Evolutionary conservation across 2,113 vertebrate genomes (phyloP).

Genomic region (Syrmaticus mikado): DNA sequence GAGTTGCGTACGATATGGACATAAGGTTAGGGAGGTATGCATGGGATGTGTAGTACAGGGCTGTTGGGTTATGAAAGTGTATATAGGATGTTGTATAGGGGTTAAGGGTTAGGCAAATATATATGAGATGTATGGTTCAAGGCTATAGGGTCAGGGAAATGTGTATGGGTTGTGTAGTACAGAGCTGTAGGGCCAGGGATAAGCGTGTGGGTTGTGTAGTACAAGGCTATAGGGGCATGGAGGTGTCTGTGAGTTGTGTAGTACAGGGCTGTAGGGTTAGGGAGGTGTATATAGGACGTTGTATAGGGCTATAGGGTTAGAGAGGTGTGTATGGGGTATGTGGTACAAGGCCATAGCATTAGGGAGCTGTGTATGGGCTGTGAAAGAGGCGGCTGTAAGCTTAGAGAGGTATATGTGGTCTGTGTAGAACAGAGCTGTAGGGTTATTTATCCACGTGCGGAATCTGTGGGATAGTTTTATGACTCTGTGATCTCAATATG

Average conservation of each 20-base stretch:
- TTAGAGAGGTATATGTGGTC: too few species aligned
- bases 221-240: neutral
- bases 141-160: neutral
- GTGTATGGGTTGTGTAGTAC: neutral
- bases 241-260: too few species aligned
- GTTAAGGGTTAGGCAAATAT: accelerated
- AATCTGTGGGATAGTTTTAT: neutral
- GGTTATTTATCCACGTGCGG: neutral
- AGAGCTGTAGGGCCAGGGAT: too few species aligned
- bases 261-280: neutral
- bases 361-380: neutral
- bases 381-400: neutral
- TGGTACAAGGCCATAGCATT: neutral
- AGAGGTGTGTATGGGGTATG: neutral
- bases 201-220: neutral
- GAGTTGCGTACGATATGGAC: neutral
- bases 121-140: neutral
- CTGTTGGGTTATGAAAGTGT: neutral
- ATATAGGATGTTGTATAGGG: neutral
- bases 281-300: neutral
- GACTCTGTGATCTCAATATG: neutral
- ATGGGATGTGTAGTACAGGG: too few species aligned
- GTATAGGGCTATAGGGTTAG: neutral
- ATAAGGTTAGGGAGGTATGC: neutral
- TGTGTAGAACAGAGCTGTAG: neutral